Conservation (phyloP, 2,113 vertebrate species). For the Dasyurus viverrinus region DNA sequence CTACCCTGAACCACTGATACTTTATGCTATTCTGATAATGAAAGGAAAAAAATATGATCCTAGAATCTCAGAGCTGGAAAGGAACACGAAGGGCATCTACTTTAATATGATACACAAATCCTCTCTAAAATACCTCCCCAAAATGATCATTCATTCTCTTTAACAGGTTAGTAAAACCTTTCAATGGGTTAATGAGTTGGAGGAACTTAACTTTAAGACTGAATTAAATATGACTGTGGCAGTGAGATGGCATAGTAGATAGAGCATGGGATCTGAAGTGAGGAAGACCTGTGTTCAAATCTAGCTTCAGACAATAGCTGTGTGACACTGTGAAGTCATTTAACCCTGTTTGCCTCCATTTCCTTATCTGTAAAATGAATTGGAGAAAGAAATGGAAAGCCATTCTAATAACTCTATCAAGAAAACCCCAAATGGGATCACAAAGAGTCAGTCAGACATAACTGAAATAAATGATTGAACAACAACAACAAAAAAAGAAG, state of each 20-base stretch:
- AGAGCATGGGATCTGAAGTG: not conserved
- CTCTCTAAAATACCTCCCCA: not conserved
- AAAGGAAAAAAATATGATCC: not conserved
- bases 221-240: not conserved
- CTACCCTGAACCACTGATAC: not conserved
- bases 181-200: not conserved
- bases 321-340: not conserved
- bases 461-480: not conserved
- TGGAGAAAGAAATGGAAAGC: not conserved
- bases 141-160: too few relatives aligned
- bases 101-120: not conserved
- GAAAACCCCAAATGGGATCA: not conserved
- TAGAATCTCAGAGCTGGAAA: not conserved
- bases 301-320: not conserved
- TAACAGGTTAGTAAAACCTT: not conserved
- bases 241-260: not conserved
- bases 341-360: not conserved
- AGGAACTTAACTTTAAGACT: not conserved
- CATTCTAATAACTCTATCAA: not conserved
- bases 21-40: not conserved
- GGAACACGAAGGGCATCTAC: not conserved
- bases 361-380: not conserved
- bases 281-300: not conserved
- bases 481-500: not conserved
- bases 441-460: not conserved